Percentiles rank a stretch among this genome's conserved stretches.
phyloP scores from a whole-genome alignment of 2,888 invertebrate species.

The Fragum fragum region DNA sequence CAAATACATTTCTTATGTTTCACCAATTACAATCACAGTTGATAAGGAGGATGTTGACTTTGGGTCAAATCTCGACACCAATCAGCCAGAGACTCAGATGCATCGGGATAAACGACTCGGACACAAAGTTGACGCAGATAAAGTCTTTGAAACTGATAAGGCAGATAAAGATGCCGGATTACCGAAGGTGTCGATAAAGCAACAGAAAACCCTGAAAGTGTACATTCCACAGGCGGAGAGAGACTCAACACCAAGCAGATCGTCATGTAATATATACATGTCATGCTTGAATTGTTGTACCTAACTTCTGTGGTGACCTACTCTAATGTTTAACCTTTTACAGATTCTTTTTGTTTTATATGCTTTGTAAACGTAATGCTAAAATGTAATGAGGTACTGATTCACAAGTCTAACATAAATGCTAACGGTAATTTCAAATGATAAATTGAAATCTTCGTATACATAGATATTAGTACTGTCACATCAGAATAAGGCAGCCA shows the following conservation, averaged over 20 bases:
- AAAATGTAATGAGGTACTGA: too few relatives aligned
- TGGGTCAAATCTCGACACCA: conserved; percentile 48
- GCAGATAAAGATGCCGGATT: conserved; percentile 43
- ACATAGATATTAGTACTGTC: too few relatives aligned
- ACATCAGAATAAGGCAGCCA: too few relatives aligned
- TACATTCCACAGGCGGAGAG: conserved; percentile 65
- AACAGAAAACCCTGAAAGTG: conserved; percentile 56
- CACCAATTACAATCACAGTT: conserved; percentile 17
- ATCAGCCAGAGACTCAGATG: conserved; percentile 65
- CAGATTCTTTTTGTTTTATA: too few relatives aligned
- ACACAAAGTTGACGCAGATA: conserved; percentile 55
- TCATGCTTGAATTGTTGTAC: neutral
- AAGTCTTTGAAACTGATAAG: conserved; percentile 58
- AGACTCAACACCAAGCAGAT: conserved; percentile 52
- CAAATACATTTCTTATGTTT: conserved; percentile 23
- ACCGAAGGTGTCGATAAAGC: conserved; percentile 41
- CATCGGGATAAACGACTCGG: conserved; percentile 63
- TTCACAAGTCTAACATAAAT: too few relatives aligned
- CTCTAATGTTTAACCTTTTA: too few relatives aligned
- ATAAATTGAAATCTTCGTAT: too few relatives aligned
- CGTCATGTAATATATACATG: conserved; percentile 53
- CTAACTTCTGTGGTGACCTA: too few relatives aligned
- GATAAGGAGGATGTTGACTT: conserved; percentile 37
- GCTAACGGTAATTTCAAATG: too few relatives aligned
- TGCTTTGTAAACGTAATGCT: too few relatives aligned